A percentile compares a stretch with the other conserved stretches of the same genome.
Conservation (phyloP, 2,888 invertebrate species). For the Ceramica pisi region DNA sequence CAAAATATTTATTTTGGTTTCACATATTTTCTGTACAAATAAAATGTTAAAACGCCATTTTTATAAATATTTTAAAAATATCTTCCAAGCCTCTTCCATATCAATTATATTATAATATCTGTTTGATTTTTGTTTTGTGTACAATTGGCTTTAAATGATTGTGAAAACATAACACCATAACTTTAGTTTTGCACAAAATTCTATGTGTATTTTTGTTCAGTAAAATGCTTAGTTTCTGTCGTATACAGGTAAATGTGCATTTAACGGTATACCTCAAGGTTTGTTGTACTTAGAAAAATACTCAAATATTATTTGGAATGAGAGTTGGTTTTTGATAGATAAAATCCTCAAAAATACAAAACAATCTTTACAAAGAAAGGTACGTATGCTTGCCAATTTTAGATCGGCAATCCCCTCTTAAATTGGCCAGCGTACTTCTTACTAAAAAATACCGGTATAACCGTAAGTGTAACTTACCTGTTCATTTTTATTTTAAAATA, state of each 20-base stretch:
- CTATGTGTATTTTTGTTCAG: conserved; percentile 14
- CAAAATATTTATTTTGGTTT: too few species aligned
- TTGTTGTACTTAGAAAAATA: background rate
- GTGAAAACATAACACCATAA: conserved; percentile 37
- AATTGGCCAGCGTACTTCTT: conserved; percentile 9
- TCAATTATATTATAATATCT: background rate
- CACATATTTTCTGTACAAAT: background rate
- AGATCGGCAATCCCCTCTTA: too few species aligned
- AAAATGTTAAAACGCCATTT: too few species aligned
- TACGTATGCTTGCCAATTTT: background rate
- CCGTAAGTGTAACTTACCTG: conserved; percentile 3
- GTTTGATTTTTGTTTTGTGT: conserved; percentile 41
- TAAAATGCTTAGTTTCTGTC: conserved; percentile 23
- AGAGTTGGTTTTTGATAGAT: too few species aligned
- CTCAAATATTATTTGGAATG: background rate
- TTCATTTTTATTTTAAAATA: background rate
- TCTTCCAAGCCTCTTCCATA: background rate
- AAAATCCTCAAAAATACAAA: background rate
- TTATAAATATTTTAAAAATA: background rate
- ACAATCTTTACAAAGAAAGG: too few species aligned
- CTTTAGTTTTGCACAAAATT: conserved; percentile 41
- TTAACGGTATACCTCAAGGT: conserved; percentile 21
- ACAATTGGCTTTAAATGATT: conserved; percentile 49
- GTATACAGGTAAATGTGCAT: background rate
- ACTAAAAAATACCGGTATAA: conserved; percentile 8